These are phyloP conservation scores for Varanus komodoensis DNA, from an alignment of 2,113 vertebrate genomes.

Conservation along the genomic window DNA sequence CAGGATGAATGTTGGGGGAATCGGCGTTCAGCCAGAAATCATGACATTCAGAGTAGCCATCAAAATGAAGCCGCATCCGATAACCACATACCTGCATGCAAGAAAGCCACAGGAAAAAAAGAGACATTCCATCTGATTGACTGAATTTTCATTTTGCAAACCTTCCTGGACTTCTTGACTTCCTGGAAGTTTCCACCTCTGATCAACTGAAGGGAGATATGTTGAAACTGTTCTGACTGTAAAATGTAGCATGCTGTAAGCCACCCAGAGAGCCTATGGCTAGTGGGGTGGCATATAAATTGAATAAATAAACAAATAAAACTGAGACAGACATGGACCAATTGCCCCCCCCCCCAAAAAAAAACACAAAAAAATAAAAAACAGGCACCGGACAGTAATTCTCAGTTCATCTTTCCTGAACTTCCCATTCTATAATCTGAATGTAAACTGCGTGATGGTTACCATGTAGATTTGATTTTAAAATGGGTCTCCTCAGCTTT, in stretches of 20 bases:
- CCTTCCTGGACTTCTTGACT: background rate
- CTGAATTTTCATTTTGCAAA: background rate
- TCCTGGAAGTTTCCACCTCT: background rate
- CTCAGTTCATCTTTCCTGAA: background rate
- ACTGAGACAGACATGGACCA: background rate
- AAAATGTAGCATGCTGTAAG: too few species aligned
- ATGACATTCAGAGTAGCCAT: conserved; percentile 96
- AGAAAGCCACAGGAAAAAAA: conserved; percentile 11
- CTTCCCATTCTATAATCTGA: background rate
- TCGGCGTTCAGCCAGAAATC: conserved; percentile 99
- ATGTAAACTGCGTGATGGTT: background rate
- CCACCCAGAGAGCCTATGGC: too few species aligned
- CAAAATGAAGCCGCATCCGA: conserved; percentile 94
- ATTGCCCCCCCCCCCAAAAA: too few species aligned
- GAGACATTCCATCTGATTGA: background rate
- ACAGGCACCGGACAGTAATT: too few species aligned
- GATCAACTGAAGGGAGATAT: background rate
- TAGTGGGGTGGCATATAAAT: too few species aligned
- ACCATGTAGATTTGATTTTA: background rate
- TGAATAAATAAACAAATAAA: too few species aligned
- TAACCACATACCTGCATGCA: conserved; percentile 90
- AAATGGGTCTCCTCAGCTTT: background rate
- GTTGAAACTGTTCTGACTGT: background rate
- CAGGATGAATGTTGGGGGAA: conserved; percentile 91
- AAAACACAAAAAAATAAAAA: background rate